Base-by-base conservation (phyloP, 2,888 invertebrate genomes). In the Netelia melanura region DNA sequence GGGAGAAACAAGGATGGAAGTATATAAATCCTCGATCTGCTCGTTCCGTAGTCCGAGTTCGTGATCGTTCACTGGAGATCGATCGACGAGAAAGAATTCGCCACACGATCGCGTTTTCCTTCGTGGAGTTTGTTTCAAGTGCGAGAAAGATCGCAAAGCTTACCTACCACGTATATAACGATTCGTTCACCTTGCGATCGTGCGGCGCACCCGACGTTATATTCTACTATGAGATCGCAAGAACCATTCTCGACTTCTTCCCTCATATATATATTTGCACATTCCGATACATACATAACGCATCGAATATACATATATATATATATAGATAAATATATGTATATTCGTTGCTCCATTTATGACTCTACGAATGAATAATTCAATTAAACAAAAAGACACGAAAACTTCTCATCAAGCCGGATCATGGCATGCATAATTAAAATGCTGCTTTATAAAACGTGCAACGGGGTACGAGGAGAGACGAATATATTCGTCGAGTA, bases 21-120 rank as follows among this genome's bases (percentile, higher is more conserved):
- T 38, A 38, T 56, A 65, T 23, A 78, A 82, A 82, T 77, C 43
- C 75, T 72, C 78, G 78, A 67, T 79, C 78, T 71, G 14, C 54
- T 83, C 82, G 79, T 85, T 82, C 62, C 71, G 79, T 72, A 83
- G 85, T 85, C 85, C 82, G 72, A 76, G 85, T 81, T 85, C 85
- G 85, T 85, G 85, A 85, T 85, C 85, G 82, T 79, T 85, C 79
- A 61, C 58, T 48, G 68, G 61, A 68, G 85, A 84, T 81, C 83
- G 83, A 84, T 86, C 86, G 83, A 83, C 86, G 86, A 82, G 81
- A 84, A 86, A 85, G 78, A 86, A 86, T 86, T 86, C 80, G 77
- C 77, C 80, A 82, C 84, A 84, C 77, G 79, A 84, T 81, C 77
- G 72, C 17, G 56, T 84, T 84, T 58, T 67, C 68, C 76, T 70